Conservation (phyloP, 2,888 invertebrate species). For the Harpalus rufipes region DNA sequence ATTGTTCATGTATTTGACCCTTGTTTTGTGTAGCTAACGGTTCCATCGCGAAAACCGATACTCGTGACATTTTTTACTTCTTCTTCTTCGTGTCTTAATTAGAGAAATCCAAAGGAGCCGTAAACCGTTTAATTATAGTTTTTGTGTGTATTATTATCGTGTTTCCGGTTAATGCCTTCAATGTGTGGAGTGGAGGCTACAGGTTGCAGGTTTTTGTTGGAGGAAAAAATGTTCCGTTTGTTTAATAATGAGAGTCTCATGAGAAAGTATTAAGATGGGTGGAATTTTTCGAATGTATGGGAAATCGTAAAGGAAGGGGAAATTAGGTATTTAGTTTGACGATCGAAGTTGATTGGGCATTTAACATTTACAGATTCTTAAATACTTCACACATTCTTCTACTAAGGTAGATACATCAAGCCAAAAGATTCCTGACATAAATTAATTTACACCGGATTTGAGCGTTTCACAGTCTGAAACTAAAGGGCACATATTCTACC, state of each 20-base stretch:
- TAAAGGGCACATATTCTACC: no score
- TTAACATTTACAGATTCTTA: no score
- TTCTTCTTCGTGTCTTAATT: slow-evolving; percentile 35
- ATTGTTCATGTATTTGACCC: neutral
- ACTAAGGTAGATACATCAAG: no score
- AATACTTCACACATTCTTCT: no score
- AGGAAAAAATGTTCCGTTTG: slow-evolving; percentile 23
- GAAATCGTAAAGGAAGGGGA: neutral
- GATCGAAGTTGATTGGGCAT: no score
- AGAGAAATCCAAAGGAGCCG: slow-evolving; percentile 29
- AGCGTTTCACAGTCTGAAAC: no score
- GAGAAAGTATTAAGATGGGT: slow-evolving; percentile 31
- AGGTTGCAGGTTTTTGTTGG: slow-evolving; percentile 13
- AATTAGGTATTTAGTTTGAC: neutral
- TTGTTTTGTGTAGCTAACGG: slow-evolving; percentile 16
- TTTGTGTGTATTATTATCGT: slow-evolving; percentile 36
- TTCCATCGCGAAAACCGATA: slow-evolving; percentile 31
- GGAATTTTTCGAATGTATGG: slow-evolving; percentile 15
- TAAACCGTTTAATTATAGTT: slow-evolving; percentile 51
- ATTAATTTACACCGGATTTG: no score
- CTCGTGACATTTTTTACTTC: slow-evolving; percentile 39
- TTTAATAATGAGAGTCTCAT: slow-evolving; percentile 34
- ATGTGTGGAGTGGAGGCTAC: slow-evolving; percentile 11
- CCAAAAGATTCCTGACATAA: no score
- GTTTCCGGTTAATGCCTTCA: slow-evolving; percentile 31